Base-by-base conservation (phyloP, 2,113 vertebrate genomes). In the Megalops atlanticus region DNA sequence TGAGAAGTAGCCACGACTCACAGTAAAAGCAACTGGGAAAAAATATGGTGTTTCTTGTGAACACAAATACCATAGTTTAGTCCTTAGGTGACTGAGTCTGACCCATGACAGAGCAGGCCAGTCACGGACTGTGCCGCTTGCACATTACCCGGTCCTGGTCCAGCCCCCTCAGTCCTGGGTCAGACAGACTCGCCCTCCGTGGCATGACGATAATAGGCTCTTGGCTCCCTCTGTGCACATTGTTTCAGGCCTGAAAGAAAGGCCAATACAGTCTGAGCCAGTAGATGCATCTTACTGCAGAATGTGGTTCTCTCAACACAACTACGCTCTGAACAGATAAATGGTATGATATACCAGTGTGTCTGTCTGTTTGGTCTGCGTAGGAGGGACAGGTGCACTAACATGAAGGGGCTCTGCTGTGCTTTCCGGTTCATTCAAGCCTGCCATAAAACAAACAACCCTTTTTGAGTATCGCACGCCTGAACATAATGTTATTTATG, bases 401-500 rank as follows among this genome's bases (percentile, higher is more conserved):
- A 1, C 1, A 7, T 16, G 4, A 16, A 27, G 14, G 18, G n/a
- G 76, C 38, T 24, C 1, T 33, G 31, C 45, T 35, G 15, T 36
- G 45, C 35, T 77, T 77, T 31, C 36, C 41, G 36, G 15, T 68
- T 39, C 36, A 78, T 78, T 68, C 27, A 68, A 41, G 43, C 58
- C 33, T 31, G 39, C 36, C 24, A 68, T n/a, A 38, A 64, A 77
- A 77, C 58, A 78, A 31, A 31, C n/a, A n/a, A 16, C 11, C 2
- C 6, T 52, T 27, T 41, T 78, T 78, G 54, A 78, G 68, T 78
- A 40, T 40, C 68, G 33, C 27, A 78, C 41, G 36, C 24, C n/a
- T 18, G n/a, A 54, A 27, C 43, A 58, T 58, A 58, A 49, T 12
- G 21, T 39, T 38, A 68, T 78, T 64, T 78, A 31, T 36, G 3